Conservation (phyloP, 2,113 vertebrate genomes). For the Perccottus glenii region DNA sequence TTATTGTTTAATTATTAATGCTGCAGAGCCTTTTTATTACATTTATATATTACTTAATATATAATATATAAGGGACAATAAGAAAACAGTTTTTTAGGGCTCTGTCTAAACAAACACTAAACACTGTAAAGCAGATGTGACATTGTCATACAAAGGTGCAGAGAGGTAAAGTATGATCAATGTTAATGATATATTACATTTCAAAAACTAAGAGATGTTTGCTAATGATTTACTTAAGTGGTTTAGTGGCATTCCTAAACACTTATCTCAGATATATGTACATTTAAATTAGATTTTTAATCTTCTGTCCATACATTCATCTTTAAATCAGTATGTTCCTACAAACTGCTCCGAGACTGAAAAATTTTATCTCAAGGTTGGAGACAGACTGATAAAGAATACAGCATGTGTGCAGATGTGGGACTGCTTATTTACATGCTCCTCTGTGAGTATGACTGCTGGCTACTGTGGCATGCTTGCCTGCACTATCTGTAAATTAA, state of each 20-base stretch:
- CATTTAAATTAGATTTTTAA: too few species aligned
- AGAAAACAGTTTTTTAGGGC: slow-evolving; percentile 47
- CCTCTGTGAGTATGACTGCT: slow-evolving; percentile 16
- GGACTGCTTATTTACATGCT: slow-evolving; percentile 8
- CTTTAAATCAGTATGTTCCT: slow-evolving; percentile 11
- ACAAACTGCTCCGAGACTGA: slow-evolving; percentile 21
- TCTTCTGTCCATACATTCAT: too few species aligned
- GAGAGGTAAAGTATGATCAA: neutral
- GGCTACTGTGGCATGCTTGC: slow-evolving; percentile 24
- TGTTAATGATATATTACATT: neutral
- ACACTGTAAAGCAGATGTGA: slow-evolving; percentile 50
- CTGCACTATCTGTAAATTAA: slow-evolving; percentile 31
- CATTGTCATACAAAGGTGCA: slow-evolving; percentile 25
- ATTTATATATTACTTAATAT: slow-evolving; percentile 23
- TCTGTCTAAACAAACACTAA: slow-evolving; percentile 62
- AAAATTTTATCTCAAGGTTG: slow-evolving; percentile 43
- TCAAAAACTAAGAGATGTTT: too few species aligned
- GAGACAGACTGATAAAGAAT: slow-evolving; percentile 34
- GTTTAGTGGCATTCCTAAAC: neutral
- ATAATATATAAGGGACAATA: slow-evolving; percentile 48
- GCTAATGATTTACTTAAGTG: too few species aligned
- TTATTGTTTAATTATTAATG: slow-evolving; percentile 2
- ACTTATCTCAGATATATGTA: neutral
- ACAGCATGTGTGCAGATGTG: slow-evolving; percentile 5
- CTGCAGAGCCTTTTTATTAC: slow-evolving; percentile 1